Evolutionary conservation across 1,140 invertebrate genomes (phyloP), one percentile per base, ranked within the genome.

Genomic region (Caerostris darwini): DNA sequence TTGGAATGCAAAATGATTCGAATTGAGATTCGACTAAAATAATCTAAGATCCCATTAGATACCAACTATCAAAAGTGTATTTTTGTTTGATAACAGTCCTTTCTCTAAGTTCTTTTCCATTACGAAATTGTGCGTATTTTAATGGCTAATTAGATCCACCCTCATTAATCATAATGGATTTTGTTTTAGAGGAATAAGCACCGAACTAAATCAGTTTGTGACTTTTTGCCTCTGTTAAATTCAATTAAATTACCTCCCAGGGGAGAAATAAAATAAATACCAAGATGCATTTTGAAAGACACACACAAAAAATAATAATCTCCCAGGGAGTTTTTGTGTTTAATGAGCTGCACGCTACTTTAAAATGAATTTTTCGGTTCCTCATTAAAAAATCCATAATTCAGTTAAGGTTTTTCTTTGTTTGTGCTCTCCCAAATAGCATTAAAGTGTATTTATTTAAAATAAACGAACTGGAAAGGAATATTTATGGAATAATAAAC

Each of bases 191-290:
- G n/a, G 19, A 69, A 69, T n/a, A 69, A 69, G 19, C 12, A 69
- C 17, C 3, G 8, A 64, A 64, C 0, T 10, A 10, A 64, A 69
- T 69, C 67, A 69, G n/a, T 69, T 19, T 69, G 67, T 4, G 67
- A 69, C 3, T 69, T 19, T 17, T 69, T 69, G 67, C 67, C 17
- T 69, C 19, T 3, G 3, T n/a, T 10, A 69, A 69, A 69, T n/a
- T 19, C 17, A 69, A 69, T 69, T 69, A 69, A 69, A 69, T 69
- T 69, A 19, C 17, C 14, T 5, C 17, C 67, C 67, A 19, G 17
- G 67, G 67, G 67, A 19, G 17, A 69, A 69, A 69, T 69, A 69
- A 69, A 69, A n/a, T 69, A 69, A 69, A 69, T 69, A 19, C 7
- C 7, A 69, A 69, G 7, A 64, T 12, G 67, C 14, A n/a, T 69